Evolutionary conservation across 2,797 vertebrate genomes (phyloP).

Genomic region (Luscinia megarhynchos): DNA sequence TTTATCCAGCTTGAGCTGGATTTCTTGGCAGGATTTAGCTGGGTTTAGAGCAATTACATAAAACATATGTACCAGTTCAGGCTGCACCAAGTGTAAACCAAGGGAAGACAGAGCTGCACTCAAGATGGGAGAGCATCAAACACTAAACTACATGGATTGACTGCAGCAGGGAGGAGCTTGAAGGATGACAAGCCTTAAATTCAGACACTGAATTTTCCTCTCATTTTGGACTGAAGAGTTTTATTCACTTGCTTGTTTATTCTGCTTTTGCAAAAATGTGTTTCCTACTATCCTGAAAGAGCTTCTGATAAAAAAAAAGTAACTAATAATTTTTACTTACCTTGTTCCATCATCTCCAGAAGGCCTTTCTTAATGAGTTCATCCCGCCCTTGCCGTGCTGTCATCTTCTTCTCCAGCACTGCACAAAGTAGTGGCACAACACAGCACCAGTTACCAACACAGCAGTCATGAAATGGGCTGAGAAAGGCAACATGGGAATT

Average conservation of each 20-base stretch:
- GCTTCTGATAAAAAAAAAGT: background rate
- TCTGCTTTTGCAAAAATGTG: background rate
- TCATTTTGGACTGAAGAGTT: background rate
- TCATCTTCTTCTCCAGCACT: slow-evolving; percentile 91
- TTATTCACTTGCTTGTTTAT: background rate
- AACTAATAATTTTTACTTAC: slow-evolving; percentile 65
- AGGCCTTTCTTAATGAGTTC: slow-evolving; percentile 87
- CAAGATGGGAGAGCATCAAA: background rate
- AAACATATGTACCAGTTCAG: background rate
- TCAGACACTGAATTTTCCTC: background rate
- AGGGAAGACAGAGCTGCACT: background rate
- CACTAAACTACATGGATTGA: background rate
- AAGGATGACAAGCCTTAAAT: background rate
- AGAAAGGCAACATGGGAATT: background rate
- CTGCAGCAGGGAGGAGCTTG: background rate
- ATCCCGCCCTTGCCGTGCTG: slow-evolving; percentile 84
- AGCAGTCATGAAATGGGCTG: background rate
- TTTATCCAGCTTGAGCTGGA: background rate
- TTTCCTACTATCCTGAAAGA: background rate
- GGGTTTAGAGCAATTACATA: background rate
- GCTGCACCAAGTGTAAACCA: background rate
- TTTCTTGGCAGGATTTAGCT: slow-evolving; percentile 23
- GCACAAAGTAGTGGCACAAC: slow-evolving; percentile 7
- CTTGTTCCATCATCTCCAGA: slow-evolving; percentile 86
- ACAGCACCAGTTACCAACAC: slow-evolving; percentile 31